Conservation (phyloP, 2,888 invertebrate species). For the Syrphus vitripennis region DNA sequence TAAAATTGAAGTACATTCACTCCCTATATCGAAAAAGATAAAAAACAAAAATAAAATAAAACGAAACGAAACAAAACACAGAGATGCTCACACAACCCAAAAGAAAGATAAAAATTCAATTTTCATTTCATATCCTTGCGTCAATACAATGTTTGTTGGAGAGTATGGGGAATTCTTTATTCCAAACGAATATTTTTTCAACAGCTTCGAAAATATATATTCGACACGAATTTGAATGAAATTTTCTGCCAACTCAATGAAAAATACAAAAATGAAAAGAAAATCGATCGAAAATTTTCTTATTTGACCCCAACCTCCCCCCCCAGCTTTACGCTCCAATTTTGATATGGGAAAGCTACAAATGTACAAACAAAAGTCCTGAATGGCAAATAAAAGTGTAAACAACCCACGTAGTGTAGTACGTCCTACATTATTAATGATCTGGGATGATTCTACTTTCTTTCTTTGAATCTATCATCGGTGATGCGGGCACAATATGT, state of each 20-base stretch:
- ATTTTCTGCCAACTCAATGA: constrained; percentile 33
- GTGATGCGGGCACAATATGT: background rate
- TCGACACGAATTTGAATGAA: constrained; percentile 61
- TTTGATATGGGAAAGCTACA: constrained; percentile 7
- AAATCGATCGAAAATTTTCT: constrained; percentile 1
- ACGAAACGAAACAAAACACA: background rate
- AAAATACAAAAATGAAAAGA: constrained; percentile 9
- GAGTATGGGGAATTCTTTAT: background rate
- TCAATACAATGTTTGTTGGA: background rate
- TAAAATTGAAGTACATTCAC: constrained; percentile 41
- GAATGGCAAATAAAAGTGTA: constrained; percentile 44
- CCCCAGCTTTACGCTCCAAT: background rate
- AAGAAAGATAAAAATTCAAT: constrained; percentile 62
- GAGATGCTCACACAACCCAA: constrained; percentile 1
- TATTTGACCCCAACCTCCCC: constrained; percentile 2
- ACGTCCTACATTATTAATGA: constrained; percentile 63
- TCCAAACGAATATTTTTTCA: constrained; percentile 9
- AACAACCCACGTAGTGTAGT: constrained; percentile 56
- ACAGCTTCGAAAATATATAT: constrained; percentile 25
- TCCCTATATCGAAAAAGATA: constrained; percentile 51
- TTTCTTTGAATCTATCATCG: background rate
- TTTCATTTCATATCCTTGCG: constrained; percentile 54
- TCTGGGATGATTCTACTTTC: constrained; percentile 38
- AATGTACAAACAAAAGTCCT: constrained; percentile 19
- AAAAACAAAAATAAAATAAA: too few relatives aligned